phyloP scores from a whole-genome alignment of 1,140 invertebrate genomes.

The Polypedilum pembai region DNA sequence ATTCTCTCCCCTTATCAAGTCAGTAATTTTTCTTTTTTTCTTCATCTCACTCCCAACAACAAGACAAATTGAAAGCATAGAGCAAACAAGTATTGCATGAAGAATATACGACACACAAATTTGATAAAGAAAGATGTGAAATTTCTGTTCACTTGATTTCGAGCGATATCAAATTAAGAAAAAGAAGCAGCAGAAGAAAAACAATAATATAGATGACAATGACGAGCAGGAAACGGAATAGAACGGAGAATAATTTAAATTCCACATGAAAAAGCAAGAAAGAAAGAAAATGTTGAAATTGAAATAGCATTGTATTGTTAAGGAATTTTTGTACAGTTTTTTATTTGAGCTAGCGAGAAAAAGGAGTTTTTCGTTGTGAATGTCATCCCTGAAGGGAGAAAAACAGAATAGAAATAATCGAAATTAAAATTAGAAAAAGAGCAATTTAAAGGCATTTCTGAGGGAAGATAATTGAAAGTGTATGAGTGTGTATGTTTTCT shows the following conservation, averaged over 20 bases:
- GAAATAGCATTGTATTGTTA: no score
- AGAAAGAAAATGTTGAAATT: no score
- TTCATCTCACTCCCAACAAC: no score
- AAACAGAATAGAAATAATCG: constrained; percentile 1
- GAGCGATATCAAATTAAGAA: no score
- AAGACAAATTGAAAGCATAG: no score
- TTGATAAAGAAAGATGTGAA: constrained; percentile 15
- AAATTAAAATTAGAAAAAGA: constrained; percentile 24
- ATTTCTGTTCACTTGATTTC: constrained; percentile 1
- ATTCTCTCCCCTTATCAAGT: background rate
- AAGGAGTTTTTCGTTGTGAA: background rate
- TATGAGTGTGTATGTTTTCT: background rate
- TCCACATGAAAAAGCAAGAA: background rate
- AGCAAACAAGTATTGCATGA: no score
- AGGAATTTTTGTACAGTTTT: no score
- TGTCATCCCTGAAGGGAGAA: background rate
- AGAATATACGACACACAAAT: background rate
- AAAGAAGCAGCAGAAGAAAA: background rate
- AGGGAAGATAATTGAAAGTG: constrained; percentile 22
- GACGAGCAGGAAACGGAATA: constrained; percentile 13
- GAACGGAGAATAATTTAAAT: constrained; percentile 12
- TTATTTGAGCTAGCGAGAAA: background rate
- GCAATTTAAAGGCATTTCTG: constrained; percentile 3
- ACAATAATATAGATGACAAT: background rate
- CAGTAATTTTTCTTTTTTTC: background rate